Evolutionary conservation across 1,140 invertebrate genomes (phyloP), one percentile per base, ranked within the genome.

Genomic region (Lerema accius): DNA sequence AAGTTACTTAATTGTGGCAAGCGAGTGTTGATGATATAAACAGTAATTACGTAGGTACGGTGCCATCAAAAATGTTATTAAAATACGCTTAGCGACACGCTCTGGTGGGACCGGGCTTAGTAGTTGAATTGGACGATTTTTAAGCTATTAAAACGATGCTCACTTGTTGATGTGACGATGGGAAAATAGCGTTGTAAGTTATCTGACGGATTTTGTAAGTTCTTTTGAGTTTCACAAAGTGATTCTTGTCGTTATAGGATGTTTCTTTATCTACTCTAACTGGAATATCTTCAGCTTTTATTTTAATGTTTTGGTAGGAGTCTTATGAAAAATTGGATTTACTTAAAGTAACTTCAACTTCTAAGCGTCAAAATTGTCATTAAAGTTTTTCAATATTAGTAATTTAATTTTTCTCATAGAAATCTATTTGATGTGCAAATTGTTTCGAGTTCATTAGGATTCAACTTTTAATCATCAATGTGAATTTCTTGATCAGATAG

Each of bases 1-100:
- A 87, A 83, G 69, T 67, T 67, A 83, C 75, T 90, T 90, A 90
- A 89, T 87, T 86, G 82, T 86, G 79, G 69, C 71, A 72, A 71
- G 65, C 73, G 75, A 84, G 84, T 87, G 86, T 85, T 85, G 84
- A 88, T 84, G 82, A 82, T 80, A 85, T 84, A 83, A 84, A 86
- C 78, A 85, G 78, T 86, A 89, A 90, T 89, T 90, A 87, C 81
- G 69, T 74, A 74, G 61, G 58, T 53, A 55, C 77, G 69, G 83
- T 72, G 74, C 74, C 68, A 76, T 70, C 76, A 50, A 76, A 87
- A 87, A 83, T 79, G 84, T 88, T 90, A 89, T 90, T 89, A 90
- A 90, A 90, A 87, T 84, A 67, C 80, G 77, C 80, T 90, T 89
- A 89, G 80, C 68, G 74, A 74, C 73, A 73, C 80, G 75, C 69